phyloP scores from a whole-genome alignment of 2,113 vertebrate species.

The Beaufortia kweichowensis region DNA sequence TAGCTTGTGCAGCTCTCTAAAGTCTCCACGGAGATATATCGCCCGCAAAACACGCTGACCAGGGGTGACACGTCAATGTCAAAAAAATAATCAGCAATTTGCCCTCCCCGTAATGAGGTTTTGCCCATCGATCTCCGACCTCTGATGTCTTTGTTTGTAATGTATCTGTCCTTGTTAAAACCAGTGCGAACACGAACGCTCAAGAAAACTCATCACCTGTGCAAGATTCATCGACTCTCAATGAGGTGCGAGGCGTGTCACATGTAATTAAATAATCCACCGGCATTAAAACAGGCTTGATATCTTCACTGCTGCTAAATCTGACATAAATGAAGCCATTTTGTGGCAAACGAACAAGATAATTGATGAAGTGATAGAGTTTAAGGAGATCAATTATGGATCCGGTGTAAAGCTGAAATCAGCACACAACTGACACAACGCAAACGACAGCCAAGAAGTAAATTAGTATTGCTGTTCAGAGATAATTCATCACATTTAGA shows the following conservation, averaged over 20 bases:
- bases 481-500: slow-evolving; percentile 27
- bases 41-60: slow-evolving; percentile 10
- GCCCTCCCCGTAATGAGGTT: slow-evolving; percentile 27
- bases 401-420: not conserved
- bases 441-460: not conserved
- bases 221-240: not conserved
- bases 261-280: not conserved
- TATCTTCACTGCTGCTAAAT: not conserved
- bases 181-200: slow-evolving; percentile 6
- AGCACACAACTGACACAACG: not conserved
- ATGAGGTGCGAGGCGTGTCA: not conserved
- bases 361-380: not conserved
- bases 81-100: slow-evolving; percentile 28
- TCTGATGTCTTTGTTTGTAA: slow-evolving; percentile 9
- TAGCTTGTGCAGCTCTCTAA: not conserved
- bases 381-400: not conserved
- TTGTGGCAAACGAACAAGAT: not conserved
- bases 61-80: slow-evolving; percentile 6
- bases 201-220: not conserved
- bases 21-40: slow-evolving; percentile 28
- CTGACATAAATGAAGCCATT: slow-evolving; percentile 4
- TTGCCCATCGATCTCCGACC: slow-evolving; percentile 6
- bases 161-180: slow-evolving; percentile 27
- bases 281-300: not conserved
- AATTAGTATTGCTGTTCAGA: slow-evolving; percentile 32